Base-by-base conservation (phyloP, 2,113 vertebrate species). In the Gobius niger region DNA sequence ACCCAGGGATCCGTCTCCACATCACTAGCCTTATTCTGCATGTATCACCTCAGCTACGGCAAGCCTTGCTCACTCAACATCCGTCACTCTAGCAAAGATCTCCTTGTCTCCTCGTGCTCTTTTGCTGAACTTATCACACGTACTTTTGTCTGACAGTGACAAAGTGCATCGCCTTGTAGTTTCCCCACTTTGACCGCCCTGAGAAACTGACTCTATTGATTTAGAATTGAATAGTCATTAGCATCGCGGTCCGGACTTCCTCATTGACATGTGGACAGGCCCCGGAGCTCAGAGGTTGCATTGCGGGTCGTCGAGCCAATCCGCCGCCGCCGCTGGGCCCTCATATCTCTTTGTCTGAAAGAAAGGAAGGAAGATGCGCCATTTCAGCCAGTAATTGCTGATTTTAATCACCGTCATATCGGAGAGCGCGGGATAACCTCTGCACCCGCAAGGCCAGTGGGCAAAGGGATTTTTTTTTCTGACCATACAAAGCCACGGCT, bases 371-470 rank as follows among this genome's bases (percentile, higher is more conserved):
- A 61, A 66, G 18, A 9, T 2, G 13, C 24, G 50, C 40, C 19
- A 62, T 78, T 76, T 73, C 62, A 68, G 50, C 72, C 77, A 77
- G 78, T 89, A 89, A 89, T 85, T 89, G 82, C 83, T 78, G 83
- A 88, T 89, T 81, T 77, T 87, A 84, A 90, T 90, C 83, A 83
- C 53, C 82, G 71, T 80, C 79, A 73, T 67, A 73, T 88, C 76
- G 69, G 61, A 72, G 74, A 65, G 64, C 70, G 52, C 57, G 54
- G 65, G 80, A 54, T 56, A 69, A 71, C 75, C 76, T 82, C 65
- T 72, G 72, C 56, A 73, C 67, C 47, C 65, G 77, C 72, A 42
- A 65, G 64, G 84, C 68, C 85, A 81, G 53, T 63, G 85, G 89
- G 88, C 86, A 80, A 72, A 73, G 81, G 66, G 56, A n/a, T n/a